These are phyloP conservation scores for Scomber scombrus DNA, from an alignment of 2,113 vertebrate genomes.

Conservation along the genomic window DNA sequence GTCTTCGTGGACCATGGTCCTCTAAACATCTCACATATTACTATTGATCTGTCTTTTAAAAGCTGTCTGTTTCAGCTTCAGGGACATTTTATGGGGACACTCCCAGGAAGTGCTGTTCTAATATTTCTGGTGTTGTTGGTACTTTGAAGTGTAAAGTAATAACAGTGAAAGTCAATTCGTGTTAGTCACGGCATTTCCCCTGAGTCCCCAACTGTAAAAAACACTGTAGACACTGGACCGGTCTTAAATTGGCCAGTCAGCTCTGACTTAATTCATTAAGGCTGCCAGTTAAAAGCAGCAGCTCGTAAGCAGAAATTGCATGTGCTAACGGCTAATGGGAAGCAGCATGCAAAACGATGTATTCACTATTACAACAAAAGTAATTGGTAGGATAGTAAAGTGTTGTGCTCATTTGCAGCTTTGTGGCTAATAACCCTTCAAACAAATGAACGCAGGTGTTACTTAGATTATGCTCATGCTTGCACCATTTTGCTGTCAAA, in stretches of 20 bases:
- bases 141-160: slow-evolving; percentile 47
- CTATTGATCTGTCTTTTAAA: slow-evolving; percentile 31
- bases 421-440: too few species aligned
- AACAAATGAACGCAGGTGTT: too few species aligned
- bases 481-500: too few species aligned
- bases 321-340: neutral
- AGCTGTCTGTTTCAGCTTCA: neutral
- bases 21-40: slow-evolving; percentile 14
- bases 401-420: too few species aligned
- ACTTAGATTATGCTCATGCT: too few species aligned
- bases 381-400: too few species aligned
- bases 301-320: neutral
- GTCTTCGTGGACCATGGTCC: neutral
- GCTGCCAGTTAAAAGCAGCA: neutral
- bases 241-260: neutral
- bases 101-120: slow-evolving; percentile 12
- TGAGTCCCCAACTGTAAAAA: neutral
- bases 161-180: slow-evolving; percentile 35
- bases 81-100: slow-evolving; percentile 11
- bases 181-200: slow-evolving; percentile 30
- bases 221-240: neutral
- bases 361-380: too few species aligned
- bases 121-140: slow-evolving; percentile 21
- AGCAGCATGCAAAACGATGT: neutral
- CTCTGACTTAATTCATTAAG: neutral